A percentile compares a stretch with the other conserved stretches of the same genome.
Evolutionary conservation across 2,888 invertebrate genomes (phyloP).

Genomic region (Parascotia fuliginaria): DNA sequence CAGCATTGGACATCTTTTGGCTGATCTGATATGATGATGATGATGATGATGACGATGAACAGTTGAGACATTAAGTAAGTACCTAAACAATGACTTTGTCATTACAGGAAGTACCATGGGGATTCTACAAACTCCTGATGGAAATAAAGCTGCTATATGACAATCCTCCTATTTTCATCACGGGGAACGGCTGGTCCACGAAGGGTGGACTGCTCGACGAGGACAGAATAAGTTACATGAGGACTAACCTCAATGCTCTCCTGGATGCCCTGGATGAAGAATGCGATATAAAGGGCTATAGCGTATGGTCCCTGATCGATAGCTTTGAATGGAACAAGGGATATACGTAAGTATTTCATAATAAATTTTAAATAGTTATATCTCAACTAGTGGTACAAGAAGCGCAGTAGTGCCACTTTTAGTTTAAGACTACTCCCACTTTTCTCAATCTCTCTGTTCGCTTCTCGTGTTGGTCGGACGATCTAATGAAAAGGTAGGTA

Average conservation of each 20-base stretch:
- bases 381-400: too few species aligned
- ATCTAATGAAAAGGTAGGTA: too few species aligned
- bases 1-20: too few species aligned
- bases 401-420: too few species aligned
- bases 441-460: too few species aligned
- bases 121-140: conserved; percentile 83
- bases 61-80: too few species aligned
- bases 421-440: too few species aligned
- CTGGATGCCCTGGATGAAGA: conserved; percentile 77
- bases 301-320: conserved; percentile 88
- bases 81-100: neutral
- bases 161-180: conserved; percentile 85
- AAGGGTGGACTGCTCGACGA: conserved; percentile 75
- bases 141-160: conserved; percentile 79
- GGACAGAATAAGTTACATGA: conserved; percentile 70
- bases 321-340: conserved; percentile 88
- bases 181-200: conserved; percentile 87
- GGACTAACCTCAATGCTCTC: conserved; percentile 73
- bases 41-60: too few species aligned
- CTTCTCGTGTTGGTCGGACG: too few species aligned
- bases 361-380: too few species aligned
- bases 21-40: too few species aligned
- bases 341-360: conserved; percentile 73
- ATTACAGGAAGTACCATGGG: conserved; percentile 85
- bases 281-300: conserved; percentile 82